phyloP scores from a whole-genome alignment of 2,113 vertebrate genomes.

The Gila orcuttii region DNA sequence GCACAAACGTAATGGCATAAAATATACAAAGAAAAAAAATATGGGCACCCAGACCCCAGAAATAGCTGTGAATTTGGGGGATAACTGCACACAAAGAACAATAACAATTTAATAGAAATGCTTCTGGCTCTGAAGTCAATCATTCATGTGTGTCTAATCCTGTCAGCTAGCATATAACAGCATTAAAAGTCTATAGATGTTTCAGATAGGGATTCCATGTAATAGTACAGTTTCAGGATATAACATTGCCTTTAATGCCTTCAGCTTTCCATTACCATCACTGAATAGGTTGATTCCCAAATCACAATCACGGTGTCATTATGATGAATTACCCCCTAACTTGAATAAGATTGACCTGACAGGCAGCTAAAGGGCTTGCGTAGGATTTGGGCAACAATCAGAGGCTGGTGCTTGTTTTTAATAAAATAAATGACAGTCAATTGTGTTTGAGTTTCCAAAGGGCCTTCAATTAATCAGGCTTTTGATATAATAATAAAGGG shows the following conservation, averaged over 20 bases:
- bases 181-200: neutral
- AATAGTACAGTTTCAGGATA: neutral
- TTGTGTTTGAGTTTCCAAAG: slow-evolving; percentile 29
- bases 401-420: slow-evolving; percentile 4
- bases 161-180: neutral
- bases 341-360: slow-evolving; percentile 26
- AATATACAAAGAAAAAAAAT: too few relatives aligned
- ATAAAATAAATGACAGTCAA: slow-evolving; percentile 15
- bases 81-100: neutral
- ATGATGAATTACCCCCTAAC: slow-evolving; percentile 48
- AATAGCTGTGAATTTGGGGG: neutral
- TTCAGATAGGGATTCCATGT: neutral
- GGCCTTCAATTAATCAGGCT: slow-evolving; percentile 19
- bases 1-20: too few relatives aligned
- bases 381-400: slow-evolving; percentile 22
- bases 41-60: neutral
- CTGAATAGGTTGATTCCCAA: slow-evolving; percentile 37
- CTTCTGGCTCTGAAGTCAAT: neutral
- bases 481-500: slow-evolving; percentile 36
- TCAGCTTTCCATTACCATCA: slow-evolving; percentile 3
- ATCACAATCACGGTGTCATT: slow-evolving; percentile 39
- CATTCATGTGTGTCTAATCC: neutral
- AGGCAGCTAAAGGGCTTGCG: slow-evolving; percentile 28
- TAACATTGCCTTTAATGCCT: neutral
- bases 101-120: neutral